Evolutionary conservation across 2,113 vertebrate genomes (phyloP).

Genomic region (Myodes glareolus): DNA sequence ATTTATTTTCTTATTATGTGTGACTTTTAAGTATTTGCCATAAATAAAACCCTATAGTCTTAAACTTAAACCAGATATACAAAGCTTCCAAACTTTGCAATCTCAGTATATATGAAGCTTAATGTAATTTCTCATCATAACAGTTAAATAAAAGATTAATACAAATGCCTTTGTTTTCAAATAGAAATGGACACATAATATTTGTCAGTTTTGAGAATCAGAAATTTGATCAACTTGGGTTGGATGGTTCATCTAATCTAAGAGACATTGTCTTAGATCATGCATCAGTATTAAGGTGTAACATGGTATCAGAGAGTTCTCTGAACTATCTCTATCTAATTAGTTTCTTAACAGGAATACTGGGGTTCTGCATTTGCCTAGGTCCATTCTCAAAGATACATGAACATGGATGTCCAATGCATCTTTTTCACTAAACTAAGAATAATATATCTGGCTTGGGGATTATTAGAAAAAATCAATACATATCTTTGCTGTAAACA

Average conservation of each 20-base stretch:
- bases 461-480: not conserved
- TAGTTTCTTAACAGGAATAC: not conserved
- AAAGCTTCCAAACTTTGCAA: not conserved
- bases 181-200: not conserved
- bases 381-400: not conserved
- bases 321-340: not conserved
- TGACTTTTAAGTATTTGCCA: not conserved
- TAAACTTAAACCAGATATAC: not conserved
- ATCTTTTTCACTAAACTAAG: not conserved
- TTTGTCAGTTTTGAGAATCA: not conserved
- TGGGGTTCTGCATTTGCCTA: not conserved
- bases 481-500: not conserved
- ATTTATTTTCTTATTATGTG: not conserved
- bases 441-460: not conserved
- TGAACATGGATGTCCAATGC: not conserved
- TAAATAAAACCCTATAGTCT: not conserved
- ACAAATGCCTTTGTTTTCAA: not conserved
- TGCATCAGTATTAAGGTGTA: not conserved
- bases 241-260: not conserved
- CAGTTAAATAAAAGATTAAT: not conserved
- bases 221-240: not conserved
- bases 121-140: not conserved
- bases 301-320: rapidly evolving
- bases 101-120: not conserved
- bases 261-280: not conserved